phyloP scores from a whole-genome alignment of 2,888 invertebrate genomes.

The Diabrotica balteata region DNA sequence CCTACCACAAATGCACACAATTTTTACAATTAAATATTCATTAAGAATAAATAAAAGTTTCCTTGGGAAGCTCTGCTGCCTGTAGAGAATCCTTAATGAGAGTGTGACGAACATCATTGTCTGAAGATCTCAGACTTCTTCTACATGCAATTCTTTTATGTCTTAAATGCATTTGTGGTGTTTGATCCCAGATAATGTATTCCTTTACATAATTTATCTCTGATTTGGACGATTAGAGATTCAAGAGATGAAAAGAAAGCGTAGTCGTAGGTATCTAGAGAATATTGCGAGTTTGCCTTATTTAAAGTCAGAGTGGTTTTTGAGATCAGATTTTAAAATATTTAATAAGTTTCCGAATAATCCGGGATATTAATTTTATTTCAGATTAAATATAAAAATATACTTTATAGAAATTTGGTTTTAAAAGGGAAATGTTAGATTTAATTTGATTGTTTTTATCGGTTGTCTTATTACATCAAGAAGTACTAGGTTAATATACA shows the following conservation, averaged over 20 bases:
- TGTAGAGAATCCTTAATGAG: conserved; percentile 28
- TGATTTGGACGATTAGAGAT: conserved; percentile 28
- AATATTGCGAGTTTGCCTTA: conserved; percentile 16
- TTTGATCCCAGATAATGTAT: conserved; percentile 24
- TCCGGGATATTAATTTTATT: too few relatives aligned
- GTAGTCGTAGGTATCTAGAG: conserved; percentile 3
- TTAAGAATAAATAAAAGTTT: conserved; percentile 25
- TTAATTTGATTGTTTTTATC: too few relatives aligned
- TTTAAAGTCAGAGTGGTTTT: conserved; percentile 10
- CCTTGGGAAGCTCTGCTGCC: conserved; percentile 7
- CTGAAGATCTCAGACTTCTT: conserved; percentile 1
- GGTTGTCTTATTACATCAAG: too few relatives aligned
- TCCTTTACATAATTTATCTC: conserved; percentile 30
- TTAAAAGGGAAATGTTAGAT: too few relatives aligned
- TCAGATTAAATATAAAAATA: too few relatives aligned
- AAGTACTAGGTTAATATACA: too few relatives aligned
- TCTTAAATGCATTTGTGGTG: conserved; percentile 29
- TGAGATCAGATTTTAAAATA: conserved; percentile 4
- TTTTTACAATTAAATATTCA: conserved; percentile 1
- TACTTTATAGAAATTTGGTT: too few relatives aligned
- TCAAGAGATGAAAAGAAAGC: conserved; percentile 26
- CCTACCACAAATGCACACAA: not conserved
- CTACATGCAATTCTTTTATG: conserved; percentile 17
- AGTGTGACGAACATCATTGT: conserved; percentile 6
- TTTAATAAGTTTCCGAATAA: not conserved